Evolutionary conservation across 2,113 vertebrate genomes (phyloP), one percentile per base, ranked within the genome.

Genomic region (Murina feae): DNA sequence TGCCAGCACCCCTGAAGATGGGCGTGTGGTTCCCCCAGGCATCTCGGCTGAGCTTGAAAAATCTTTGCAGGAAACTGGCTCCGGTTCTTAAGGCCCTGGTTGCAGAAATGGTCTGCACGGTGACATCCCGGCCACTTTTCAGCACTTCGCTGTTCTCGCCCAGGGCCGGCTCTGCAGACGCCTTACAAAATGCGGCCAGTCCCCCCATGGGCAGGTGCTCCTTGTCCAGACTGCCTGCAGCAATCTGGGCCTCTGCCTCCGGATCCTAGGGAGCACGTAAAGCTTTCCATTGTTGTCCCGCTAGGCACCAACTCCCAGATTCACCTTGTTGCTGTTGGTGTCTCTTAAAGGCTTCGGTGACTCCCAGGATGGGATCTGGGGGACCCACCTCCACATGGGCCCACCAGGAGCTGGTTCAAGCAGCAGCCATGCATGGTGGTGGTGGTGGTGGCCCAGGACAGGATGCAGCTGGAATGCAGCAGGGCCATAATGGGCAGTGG

Each of bases 11-110:
- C 93, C 99, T 99, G 98, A 99, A 99, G 98, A 99, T 99, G 76
- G 99, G 99, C 0, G 99, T 99, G 98, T 99, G 99, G 96, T 99
- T 99, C 55, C 99, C 99, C 99, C 99, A 99, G 89, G 99, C 99
- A 18, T 99, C 99, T 65, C 89, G 98, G 79, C 98, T 98, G 28
- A 97, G 98, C 92, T 98, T 98, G 96, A 99, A 99, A 98, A 99
- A 99, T 16, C 99, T 98, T 98, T 99, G 98, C 99, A 99, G 96
- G 94, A 99, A 99, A 96, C 97, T 99, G 93, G 98, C 99, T 97
- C 99, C 99, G 2, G 99, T 97, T 79, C 99, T 98, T 86, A 99
- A 98, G 85, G 99, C 99, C 88, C 99, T 99, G 1, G 99, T 99
- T 95, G 99, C 99, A 58, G 99, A 99, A 98, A 99, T 99, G 74